Conservation (phyloP, 37 sponge, comb jelly and placozoan species). For the Diacarnus erythraeanus region DNA sequence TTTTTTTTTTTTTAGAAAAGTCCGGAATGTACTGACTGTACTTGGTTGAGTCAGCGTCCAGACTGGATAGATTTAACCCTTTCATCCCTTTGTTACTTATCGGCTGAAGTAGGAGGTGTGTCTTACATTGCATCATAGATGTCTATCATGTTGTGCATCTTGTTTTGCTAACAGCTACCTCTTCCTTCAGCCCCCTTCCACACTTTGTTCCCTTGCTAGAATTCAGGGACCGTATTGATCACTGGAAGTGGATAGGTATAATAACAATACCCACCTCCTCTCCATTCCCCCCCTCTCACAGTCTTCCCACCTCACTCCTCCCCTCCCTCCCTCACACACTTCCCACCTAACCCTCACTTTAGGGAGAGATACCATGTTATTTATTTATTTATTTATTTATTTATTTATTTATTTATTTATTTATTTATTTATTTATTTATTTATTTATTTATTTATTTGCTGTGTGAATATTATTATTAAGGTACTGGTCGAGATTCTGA, state of each 20-base stretch:
- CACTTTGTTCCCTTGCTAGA: slow-evolving; percentile 74
- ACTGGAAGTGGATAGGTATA: slow-evolving; percentile 87
- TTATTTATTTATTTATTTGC: too few relatives aligned
- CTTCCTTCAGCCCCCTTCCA: slow-evolving; percentile 56
- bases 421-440: too few relatives aligned
- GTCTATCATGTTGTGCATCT: background rate
- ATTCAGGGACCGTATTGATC: slow-evolving; percentile 80
- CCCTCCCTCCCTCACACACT: too few relatives aligned
- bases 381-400: too few relatives aligned
- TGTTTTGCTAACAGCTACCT: slow-evolving; percentile 46
- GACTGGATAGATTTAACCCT: slow-evolving; percentile 71
- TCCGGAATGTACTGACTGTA: slow-evolving; percentile 29
- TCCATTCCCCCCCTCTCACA: too few relatives aligned
- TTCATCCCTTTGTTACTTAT: slow-evolving; percentile 70
- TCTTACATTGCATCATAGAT: background rate
- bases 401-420: too few relatives aligned
- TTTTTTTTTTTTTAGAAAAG: slow-evolving; percentile 28
- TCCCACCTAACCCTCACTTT: too few relatives aligned
- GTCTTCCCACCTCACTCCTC: too few relatives aligned
- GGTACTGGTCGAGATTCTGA: slow-evolving; percentile 74
- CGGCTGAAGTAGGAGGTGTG: slow-evolving; percentile 76
- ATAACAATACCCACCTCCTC: too few relatives aligned
- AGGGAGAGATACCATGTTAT: too few relatives aligned
- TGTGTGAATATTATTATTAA: too few relatives aligned
- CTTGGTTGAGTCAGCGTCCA: slow-evolving; percentile 39